Conservation (phyloP, 2,797 vertebrate species). For the Champsocephalus gunnari region DNA sequence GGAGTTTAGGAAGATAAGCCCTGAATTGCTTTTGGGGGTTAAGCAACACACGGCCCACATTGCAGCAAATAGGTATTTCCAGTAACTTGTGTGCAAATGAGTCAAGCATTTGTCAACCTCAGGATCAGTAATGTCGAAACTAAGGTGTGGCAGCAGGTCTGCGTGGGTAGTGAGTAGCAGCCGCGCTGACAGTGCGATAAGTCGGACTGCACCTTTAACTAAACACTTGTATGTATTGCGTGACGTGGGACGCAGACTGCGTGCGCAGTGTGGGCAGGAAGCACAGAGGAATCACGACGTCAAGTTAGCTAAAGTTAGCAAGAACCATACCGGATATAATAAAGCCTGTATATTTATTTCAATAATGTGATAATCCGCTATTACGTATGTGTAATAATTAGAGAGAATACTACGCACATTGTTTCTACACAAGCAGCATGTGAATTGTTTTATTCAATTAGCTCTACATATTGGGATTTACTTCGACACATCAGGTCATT, state of each 20-base stretch:
- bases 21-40: background rate
- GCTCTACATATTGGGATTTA: no score
- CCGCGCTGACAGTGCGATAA: conserved; percentile 59
- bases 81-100: conserved; percentile 58
- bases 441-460: rapidly evolving
- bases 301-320: conserved; percentile 7
- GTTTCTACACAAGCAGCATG: rapidly evolving
- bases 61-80: conserved; percentile 40
- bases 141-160: conserved; percentile 77
- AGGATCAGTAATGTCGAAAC: conserved; percentile 74
- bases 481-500: rapidly evolving
- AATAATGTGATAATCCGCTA: background rate
- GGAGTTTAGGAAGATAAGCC: background rate
- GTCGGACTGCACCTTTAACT: conserved; percentile 84
- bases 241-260: conserved; percentile 80
- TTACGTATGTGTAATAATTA: background rate
- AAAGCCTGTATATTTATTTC: rapidly evolving
- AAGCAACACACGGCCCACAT: conserved; percentile 24
- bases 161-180: conserved; percentile 32
- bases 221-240: conserved; percentile 37
- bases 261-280: conserved; percentile 80
- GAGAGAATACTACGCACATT: rapidly evolving
- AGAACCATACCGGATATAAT: background rate
- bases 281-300: conserved; percentile 26
- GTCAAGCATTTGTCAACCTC: conserved; percentile 60